phyloP scores from a whole-genome alignment of 2,113 vertebrate genomes.

The Cariama cristata region DNA sequence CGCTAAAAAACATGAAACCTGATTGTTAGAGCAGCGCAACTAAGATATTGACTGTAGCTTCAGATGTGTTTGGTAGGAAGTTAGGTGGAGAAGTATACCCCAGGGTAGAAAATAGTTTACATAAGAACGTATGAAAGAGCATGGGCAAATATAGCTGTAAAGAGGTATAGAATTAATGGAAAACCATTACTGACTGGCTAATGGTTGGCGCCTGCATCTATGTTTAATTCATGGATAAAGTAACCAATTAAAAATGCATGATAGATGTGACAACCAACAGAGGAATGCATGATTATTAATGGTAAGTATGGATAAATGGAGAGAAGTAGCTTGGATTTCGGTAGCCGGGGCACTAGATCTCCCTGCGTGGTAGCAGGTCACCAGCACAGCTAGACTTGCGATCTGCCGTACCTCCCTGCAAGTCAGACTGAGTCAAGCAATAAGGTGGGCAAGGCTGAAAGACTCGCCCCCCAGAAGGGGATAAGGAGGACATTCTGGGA shows the following conservation, averaged over 20 bases:
- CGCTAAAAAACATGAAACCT: background rate
- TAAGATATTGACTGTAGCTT: background rate
- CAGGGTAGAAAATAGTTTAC: background rate
- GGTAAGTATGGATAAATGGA: background rate
- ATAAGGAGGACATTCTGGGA: background rate
- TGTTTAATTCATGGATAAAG: constrained; percentile 48
- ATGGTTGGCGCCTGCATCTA: background rate
- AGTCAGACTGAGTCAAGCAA: background rate
- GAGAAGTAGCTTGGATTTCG: background rate
- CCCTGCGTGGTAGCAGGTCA: background rate
- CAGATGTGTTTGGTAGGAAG: background rate
- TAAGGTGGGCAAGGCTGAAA: background rate
- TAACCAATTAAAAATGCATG: constrained; percentile 52
- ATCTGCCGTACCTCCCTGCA: background rate
- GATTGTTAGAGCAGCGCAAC: background rate
- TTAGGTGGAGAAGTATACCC: background rate
- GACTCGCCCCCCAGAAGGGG: fast-evolving
- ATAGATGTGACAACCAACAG: background rate
- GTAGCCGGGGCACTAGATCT: background rate
- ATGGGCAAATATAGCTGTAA: background rate
- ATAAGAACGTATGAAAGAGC: background rate
- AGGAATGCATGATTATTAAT: background rate
- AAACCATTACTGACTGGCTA: background rate
- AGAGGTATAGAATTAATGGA: background rate
- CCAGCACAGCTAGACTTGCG: background rate